Percentiles rank a stretch among this genome's conserved stretches.
These are phyloP conservation scores for Monopterus albus DNA, from an alignment of 2,113 vertebrate species.

Conservation along the genomic window DNA sequence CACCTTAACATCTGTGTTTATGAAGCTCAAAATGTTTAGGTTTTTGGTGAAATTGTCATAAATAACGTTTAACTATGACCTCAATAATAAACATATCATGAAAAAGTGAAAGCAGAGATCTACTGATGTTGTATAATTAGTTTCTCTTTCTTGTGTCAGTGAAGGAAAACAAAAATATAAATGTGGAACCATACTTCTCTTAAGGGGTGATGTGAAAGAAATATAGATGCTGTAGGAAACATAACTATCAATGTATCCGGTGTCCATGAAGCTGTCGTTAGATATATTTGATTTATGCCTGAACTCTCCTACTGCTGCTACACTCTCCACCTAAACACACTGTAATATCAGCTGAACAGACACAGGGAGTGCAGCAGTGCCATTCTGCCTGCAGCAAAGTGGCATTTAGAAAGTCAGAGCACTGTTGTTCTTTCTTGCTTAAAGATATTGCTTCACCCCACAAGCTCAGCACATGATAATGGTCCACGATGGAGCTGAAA, in stretches of 20 bases:
- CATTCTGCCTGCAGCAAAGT: slow-evolving; percentile 6
- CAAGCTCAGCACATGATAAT: slow-evolving; percentile 40
- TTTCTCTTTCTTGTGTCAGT: too few species aligned
- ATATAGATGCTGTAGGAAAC: not conserved
- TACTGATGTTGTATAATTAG: not conserved
- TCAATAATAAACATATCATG: too few species aligned
- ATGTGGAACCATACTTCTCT: too few species aligned
- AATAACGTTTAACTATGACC: too few species aligned
- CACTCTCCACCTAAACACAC: not conserved
- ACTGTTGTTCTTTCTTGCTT: not conserved
- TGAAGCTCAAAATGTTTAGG: too few species aligned
- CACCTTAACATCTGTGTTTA: too few species aligned
- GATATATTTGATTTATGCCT: not conserved
- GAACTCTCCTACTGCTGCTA: not conserved
- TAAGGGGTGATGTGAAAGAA: too few species aligned
- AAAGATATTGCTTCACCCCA: not conserved
- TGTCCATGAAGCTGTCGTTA: not conserved
- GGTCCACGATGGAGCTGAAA: slow-evolving; percentile 10
- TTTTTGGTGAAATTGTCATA: too few species aligned
- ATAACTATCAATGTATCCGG: not conserved
- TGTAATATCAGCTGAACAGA: not conserved
- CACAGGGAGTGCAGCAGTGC: not conserved
- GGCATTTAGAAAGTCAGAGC: slow-evolving; percentile 22
- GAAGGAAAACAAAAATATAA: too few species aligned
- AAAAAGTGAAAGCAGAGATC: not conserved